Base-by-base conservation (phyloP, 2,797 vertebrate species). In the Accipiter badius region DNA sequence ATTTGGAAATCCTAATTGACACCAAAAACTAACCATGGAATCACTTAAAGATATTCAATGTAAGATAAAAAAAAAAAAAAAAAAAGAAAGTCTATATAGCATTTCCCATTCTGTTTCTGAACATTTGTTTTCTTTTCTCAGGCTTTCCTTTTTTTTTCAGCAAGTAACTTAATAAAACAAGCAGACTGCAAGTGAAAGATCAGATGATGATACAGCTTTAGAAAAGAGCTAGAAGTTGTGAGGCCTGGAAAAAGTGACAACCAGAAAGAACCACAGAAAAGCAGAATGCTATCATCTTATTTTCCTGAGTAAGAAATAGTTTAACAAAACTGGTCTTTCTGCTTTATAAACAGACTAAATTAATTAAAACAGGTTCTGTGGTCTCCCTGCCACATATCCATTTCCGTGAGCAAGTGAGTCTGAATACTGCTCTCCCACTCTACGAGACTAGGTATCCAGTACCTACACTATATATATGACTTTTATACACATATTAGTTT, bases 361-460 rank as follows among this genome's bases (percentile, higher is more conserved):
- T 59, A 55, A 47, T 42, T 26, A 42, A 46, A 93, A 59, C 9
- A 47, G 2, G 3, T 3, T 47, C 10, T 47, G 15, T 76, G 33
- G 2, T 80, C 2, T 1, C 9, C 9, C 9, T 21, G 14, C 2
- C 19, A 54, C 8, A 29, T 49, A 54, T 8, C 4, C 6, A n/a
- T 79, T 66, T 91, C 57, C 1, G 1, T 28, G 10, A 59, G 4
- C 7, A 52, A 35, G 11, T 46, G 9, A 67, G 11, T 25, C 22
- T 31, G 9, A 52, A 6, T 37, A 67, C 16, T 70, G 9, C 31
- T 61, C 2, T 84, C 25, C 25, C 1, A 0, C 18, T 46, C 31
- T 54, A 40, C 6, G 50, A 54, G 29, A 74, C 10, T 33, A 46
- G 5, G 2, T 62, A 39, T 58, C 76, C 20, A 31, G 11, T 14